A percentile compares a stretch with the other conserved stretches of the same genome.
phyloP scores from a whole-genome alignment of 2,888 invertebrate genomes.

The Hipparchia semele region DNA sequence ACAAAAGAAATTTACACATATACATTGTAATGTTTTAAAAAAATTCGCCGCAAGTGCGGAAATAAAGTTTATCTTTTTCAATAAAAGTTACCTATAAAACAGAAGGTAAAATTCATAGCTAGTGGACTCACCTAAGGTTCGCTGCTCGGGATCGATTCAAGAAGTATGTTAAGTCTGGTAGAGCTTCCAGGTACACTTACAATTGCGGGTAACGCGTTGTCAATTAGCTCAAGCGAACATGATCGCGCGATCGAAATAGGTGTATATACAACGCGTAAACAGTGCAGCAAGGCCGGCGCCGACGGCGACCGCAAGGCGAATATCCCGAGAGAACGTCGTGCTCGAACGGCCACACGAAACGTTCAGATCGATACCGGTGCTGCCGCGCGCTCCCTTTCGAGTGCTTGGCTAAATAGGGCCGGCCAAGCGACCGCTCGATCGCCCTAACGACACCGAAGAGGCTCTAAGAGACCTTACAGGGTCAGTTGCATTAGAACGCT shows the following conservation, averaged over 20 bases:
- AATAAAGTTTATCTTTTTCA: neutral
- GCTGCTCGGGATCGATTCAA: conserved; percentile 54
- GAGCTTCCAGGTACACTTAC: conserved; percentile 54
- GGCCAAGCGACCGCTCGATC: conserved; percentile 48
- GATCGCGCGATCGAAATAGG: conserved; percentile 68
- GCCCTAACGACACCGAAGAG: conserved; percentile 44
- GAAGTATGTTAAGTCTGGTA: conserved; percentile 45
- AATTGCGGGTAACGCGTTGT: conserved; percentile 64
- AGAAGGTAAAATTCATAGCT: neutral
- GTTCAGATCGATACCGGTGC: conserved; percentile 75
- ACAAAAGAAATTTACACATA: neutral
- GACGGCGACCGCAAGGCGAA: conserved; percentile 77
- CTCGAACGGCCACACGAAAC: conserved; percentile 71
- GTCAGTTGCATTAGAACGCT: conserved; percentile 50
- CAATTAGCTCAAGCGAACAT: conserved; percentile 71
- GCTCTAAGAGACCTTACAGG: conserved; percentile 47
- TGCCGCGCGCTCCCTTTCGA: conserved; percentile 70
- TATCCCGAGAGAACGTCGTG: conserved; percentile 76
- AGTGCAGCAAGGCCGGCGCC: conserved; percentile 78
- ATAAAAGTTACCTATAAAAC: conserved; percentile 1
- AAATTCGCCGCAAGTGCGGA: conserved; percentile 46
- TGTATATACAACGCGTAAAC: conserved; percentile 70
- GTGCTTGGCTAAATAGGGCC: conserved; percentile 58
- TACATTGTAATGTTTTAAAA: conserved; percentile 1
- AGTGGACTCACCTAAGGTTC: conserved; percentile 48